Percentiles rank a stretch among this genome's conserved stretches.
Conservation (phyloP, 1,140 invertebrate genomes). For the Zaprionus davidi region DNA sequence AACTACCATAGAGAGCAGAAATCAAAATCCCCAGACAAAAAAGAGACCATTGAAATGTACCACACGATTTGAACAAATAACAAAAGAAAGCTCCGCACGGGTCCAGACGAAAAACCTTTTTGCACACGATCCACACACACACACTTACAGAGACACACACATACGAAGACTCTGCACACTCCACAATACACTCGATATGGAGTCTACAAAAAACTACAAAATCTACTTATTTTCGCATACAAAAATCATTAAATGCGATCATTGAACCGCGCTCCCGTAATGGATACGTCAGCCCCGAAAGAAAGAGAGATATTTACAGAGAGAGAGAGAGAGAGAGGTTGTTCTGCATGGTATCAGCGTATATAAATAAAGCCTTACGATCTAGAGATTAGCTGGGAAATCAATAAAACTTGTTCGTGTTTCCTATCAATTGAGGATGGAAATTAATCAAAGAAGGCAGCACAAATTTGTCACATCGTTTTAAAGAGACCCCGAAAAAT, state of each 20-base stretch:
- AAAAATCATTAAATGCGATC: constrained; percentile 81
- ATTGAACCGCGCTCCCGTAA: constrained; percentile 65
- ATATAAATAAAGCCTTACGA: constrained; percentile 71
- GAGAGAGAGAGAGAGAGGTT: background rate
- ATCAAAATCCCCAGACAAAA: constrained; percentile 11
- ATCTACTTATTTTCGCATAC: constrained; percentile 82
- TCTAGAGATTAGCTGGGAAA: constrained; percentile 59
- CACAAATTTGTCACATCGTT: constrained; percentile 72
- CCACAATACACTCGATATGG: constrained; percentile 41
- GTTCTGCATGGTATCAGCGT: constrained; percentile 39
- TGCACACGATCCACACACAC: constrained; percentile 43
- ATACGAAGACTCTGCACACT: constrained; percentile 28
- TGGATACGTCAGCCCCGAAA: constrained; percentile 22
- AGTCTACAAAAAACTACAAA: constrained; percentile 63
- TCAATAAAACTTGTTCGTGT: constrained; percentile 47
- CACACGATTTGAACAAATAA: constrained; percentile 58
- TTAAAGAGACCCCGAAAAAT: constrained; percentile 31
- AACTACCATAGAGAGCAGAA: constrained; percentile 27
- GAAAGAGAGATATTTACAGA: constrained; percentile 5
- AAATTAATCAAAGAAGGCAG: constrained; percentile 64
- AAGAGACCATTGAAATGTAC: constrained; percentile 46
- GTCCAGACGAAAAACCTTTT: constrained; percentile 62
- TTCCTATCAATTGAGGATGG: constrained; percentile 31
- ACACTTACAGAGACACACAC: background rate
- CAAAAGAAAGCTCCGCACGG: constrained; percentile 78